These are phyloP conservation scores for Salminus brasiliensis DNA, from an alignment of 2,113 vertebrate species.

Conservation along the genomic window DNA sequence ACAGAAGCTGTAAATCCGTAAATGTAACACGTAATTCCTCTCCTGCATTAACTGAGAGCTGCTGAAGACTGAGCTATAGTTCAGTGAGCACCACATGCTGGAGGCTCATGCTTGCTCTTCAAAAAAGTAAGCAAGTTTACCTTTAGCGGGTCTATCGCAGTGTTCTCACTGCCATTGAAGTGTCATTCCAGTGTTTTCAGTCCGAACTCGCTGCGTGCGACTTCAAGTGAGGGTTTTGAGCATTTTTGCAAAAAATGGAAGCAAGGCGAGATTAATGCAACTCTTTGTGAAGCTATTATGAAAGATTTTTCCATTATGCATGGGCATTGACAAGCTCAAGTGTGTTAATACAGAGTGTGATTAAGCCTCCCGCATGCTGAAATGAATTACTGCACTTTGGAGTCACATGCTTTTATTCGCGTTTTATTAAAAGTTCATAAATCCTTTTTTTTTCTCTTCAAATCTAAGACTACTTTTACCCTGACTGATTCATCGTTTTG, in stretches of 20 bases:
- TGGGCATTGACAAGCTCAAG: conserved; percentile 23
- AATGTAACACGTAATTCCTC: not conserved
- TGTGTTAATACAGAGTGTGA: conserved; percentile 47
- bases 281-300: conserved; percentile 33
- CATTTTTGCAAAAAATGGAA: not conserved
- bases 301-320: conserved; percentile 46
- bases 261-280: not conserved
- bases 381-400: conserved; percentile 58
- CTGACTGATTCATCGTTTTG: conserved; percentile 55
- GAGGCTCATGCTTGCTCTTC: not conserved
- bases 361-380: conserved; percentile 39
- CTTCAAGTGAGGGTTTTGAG: not conserved
- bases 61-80: not conserved
- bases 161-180: not conserved
- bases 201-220: not conserved
- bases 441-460: conserved; percentile 2
- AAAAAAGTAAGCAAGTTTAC: not conserved
- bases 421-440: conserved; percentile 53
- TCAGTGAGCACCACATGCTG: not conserved
- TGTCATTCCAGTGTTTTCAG: not conserved
- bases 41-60: not conserved
- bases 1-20: not conserved
- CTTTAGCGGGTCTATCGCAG: not conserved
- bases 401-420: conserved; percentile 58
- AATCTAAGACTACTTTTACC: conserved; percentile 53